Conservation (phyloP, 2,797 vertebrate species). For the Fistularia tabacaria region DNA sequence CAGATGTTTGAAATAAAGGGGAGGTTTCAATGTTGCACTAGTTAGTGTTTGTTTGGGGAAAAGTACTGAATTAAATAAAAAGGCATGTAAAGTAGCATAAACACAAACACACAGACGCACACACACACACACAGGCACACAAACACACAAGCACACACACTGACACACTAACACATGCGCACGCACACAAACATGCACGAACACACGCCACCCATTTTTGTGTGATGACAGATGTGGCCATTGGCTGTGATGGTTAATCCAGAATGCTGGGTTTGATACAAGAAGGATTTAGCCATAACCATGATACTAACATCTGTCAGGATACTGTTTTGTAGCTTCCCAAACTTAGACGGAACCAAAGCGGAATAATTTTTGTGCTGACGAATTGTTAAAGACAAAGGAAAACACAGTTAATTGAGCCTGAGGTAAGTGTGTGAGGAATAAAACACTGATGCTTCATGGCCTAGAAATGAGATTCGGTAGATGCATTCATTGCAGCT, state of each 20-base stretch:
- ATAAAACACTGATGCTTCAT: slow-evolving; percentile 9
- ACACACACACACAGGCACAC: neutral
- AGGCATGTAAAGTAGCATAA: slow-evolving; percentile 9
- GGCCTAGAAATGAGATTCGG: slow-evolving; percentile 33
- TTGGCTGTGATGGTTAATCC: slow-evolving; percentile 76
- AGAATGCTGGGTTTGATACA: slow-evolving; percentile 67
- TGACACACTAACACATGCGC: neutral
- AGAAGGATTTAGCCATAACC: slow-evolving; percentile 74
- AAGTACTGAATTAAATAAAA: slow-evolving; percentile 17
- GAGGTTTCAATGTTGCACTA: too few species aligned
- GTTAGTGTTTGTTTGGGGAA: neutral
- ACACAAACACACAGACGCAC: neutral
- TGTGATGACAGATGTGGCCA: slow-evolving; percentile 71
- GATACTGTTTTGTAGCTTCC: slow-evolving; percentile 38
- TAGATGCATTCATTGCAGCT: slow-evolving; percentile 21
- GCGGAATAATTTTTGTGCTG: slow-evolving; percentile 31
- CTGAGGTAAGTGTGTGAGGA: slow-evolving; percentile 60
- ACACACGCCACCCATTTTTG: slow-evolving; percentile 51
- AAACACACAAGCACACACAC: too few species aligned
- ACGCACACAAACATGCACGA: slow-evolving; percentile 5
- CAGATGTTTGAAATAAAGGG: slow-evolving; percentile 2
- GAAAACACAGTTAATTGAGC: slow-evolving; percentile 16
- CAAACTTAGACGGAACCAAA: slow-evolving; percentile 32
- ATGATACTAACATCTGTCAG: slow-evolving; percentile 76
- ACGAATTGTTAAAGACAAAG: slow-evolving; percentile 13